phyloP scores from a whole-genome alignment of 2,113 vertebrate species.

The Corythornis cristatus region DNA sequence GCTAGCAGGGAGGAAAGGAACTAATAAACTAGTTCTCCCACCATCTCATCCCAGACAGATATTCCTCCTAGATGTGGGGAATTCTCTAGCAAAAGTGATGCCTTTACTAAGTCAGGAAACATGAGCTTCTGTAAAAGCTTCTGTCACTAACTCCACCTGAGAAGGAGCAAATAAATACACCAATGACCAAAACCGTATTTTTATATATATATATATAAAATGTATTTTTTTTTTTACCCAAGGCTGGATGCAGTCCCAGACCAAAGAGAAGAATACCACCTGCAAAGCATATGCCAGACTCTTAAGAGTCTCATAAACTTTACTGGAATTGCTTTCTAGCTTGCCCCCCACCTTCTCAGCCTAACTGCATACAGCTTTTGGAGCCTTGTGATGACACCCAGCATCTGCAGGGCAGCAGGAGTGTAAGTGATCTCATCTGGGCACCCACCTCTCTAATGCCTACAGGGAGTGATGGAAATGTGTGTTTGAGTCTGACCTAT shows the following conservation, averaged over 20 bases:
- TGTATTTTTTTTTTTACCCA: not conserved
- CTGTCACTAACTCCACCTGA: not conserved
- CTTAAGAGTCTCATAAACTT: not conserved
- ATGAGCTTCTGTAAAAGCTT: not conserved
- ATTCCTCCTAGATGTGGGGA: not conserved
- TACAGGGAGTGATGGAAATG: not conserved
- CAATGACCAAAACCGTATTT: not conserved
- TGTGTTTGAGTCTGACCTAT: not conserved
- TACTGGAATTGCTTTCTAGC: not conserved
- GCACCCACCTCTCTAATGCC: not conserved
- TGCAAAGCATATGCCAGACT: not conserved
- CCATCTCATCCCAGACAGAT: not conserved
- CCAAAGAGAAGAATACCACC: not conserved
- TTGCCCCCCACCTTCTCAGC: not conserved
- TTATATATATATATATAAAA: too few relatives aligned
- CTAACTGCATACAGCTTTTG: rapidly evolving
- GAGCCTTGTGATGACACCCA: not conserved
- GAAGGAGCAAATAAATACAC: not conserved
- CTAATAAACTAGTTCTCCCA: rapidly evolving
- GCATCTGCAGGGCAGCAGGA: not conserved
- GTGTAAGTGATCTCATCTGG: not conserved
- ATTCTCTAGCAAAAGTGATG: not conserved
- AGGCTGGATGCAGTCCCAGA: not conserved
- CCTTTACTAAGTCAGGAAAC: not conserved
- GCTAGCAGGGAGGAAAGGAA: not conserved